Base-by-base conservation (phyloP, 2,113 vertebrate genomes). In the Paracanthobrama guichenoti region DNA sequence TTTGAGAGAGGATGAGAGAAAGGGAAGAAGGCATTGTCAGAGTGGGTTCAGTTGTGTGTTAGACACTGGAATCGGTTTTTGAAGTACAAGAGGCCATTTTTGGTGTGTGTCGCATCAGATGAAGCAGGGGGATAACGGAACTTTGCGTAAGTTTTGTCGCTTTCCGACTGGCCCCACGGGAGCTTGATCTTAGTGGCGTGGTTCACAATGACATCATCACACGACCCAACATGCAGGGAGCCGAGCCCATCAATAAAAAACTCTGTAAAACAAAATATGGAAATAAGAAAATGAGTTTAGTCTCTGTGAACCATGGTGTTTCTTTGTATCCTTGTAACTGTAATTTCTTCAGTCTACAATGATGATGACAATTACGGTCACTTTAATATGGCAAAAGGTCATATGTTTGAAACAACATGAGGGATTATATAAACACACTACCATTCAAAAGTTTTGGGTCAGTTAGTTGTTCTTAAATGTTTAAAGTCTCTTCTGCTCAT, bases 221-320 rank as follows among this genome's bases (percentile, higher is more conserved):
- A 98, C 14, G 97, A 98, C 59, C 96, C 97, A n/a, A 98, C 95
- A 3, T 95, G 97, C 59, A 98, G 94, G 13, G 93, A 92, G 20
- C 97, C 96, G 22, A 98, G 94, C 3, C 96, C 97, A 0, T 98
- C 97, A 9, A 98, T 95, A 90, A 98, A 98, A 91, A 98, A 98
- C 89, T 98, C 97, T 98, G 87, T 12, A 7, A 86, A 69, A 57
- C 55, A 66, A 73, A 85, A 1, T 71, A 55, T 16, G 11, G 79
- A 6, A 72, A 48, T 46, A 1, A 9, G 28, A 13, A 12, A 44
- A 74, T 82, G 71, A 1, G 18, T 55, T 55, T 55, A 1, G 6
- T 55, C 16, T 8, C 53, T 20, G 18, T 20, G 53, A 55, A 7
- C 6, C 6, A 55, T 3, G 2, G 2, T 55, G 6, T 55, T 55